Conservation (phyloP, 2,113 vertebrate species). For the Osmerus mordax region DNA sequence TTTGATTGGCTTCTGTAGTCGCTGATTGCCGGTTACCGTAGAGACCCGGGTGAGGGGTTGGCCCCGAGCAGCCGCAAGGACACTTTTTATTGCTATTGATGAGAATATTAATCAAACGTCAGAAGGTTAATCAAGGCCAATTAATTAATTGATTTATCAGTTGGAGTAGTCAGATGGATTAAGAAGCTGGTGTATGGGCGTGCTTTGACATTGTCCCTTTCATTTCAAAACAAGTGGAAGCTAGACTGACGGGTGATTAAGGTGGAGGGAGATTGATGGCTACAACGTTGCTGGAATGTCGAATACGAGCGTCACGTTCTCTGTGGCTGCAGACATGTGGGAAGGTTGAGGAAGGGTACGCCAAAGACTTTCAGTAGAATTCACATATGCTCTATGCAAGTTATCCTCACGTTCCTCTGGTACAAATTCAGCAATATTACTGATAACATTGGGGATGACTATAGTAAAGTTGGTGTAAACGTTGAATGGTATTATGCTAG, state of each 20-base stretch:
- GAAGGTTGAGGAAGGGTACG: neutral
- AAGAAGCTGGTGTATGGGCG: constrained; percentile 38
- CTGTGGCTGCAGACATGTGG: constrained; percentile 1
- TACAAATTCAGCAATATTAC: too few relatives aligned
- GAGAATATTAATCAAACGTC: constrained; percentile 66
- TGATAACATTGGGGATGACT: too few relatives aligned
- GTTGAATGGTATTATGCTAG: too few relatives aligned
- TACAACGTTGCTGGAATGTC: constrained; percentile 22
- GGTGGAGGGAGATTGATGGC: constrained; percentile 60
- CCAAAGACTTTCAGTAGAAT: neutral
- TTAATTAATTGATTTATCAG: constrained; percentile 67
- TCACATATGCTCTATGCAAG: too few relatives aligned
- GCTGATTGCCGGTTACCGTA: constrained; percentile 11
- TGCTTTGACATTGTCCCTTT: constrained; percentile 60
- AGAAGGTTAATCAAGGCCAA: constrained; percentile 64
- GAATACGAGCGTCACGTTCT: neutral
- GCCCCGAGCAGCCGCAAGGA: constrained; percentile 48
- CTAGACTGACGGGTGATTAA: constrained; percentile 66
- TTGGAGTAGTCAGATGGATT: constrained; percentile 37
- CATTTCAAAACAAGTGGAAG: constrained; percentile 57
- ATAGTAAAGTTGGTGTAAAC: too few relatives aligned
- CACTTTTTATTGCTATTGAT: constrained; percentile 59
- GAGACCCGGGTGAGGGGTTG: constrained; percentile 32
- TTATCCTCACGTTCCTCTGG: too few relatives aligned
- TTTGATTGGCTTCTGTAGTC: neutral